phyloP scores from a whole-genome alignment of 2,888 invertebrate genomes.

The Catocala sponsa region DNA sequence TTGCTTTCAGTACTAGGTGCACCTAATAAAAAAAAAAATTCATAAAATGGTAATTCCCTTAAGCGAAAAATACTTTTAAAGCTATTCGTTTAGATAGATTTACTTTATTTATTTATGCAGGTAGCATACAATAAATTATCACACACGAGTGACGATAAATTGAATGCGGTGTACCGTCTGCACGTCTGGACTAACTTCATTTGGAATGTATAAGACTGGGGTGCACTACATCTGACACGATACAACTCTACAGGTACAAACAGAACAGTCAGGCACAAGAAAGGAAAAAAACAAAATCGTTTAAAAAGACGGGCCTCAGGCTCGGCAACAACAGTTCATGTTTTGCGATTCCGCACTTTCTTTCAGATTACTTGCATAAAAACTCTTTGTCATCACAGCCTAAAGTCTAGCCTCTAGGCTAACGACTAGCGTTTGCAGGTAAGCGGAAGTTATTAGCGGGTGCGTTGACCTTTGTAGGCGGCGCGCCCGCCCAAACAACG shows the following conservation, averaged over 20 bases:
- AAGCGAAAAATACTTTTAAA: too few relatives aligned
- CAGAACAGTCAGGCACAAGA: not conserved
- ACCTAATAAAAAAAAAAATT: too few relatives aligned
- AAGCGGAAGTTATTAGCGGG: slow-evolving; percentile 85
- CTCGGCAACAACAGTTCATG: slow-evolving; percentile 14
- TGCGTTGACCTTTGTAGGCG: slow-evolving; percentile 67
- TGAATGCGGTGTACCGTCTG: too few relatives aligned
- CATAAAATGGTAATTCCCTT: too few relatives aligned
- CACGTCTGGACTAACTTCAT: too few relatives aligned
- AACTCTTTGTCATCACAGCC: slow-evolving; percentile 55
- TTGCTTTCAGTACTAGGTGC: not conserved
- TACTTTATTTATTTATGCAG: too few relatives aligned
- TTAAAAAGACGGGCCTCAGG: not conserved
- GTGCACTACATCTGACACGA: too few relatives aligned
- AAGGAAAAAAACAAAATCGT: not conserved
- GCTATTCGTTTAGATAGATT: too few relatives aligned
- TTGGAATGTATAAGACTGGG: too few relatives aligned
- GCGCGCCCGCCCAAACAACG: slow-evolving; percentile 75
- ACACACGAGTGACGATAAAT: not conserved
- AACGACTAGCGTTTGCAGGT: slow-evolving; percentile 74
- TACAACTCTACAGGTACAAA: too few relatives aligned
- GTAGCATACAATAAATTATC: not conserved
- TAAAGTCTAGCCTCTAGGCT: slow-evolving; percentile 58
- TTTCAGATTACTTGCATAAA: slow-evolving; percentile 51
- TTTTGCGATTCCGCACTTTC: slow-evolving; percentile 22